Conservation (phyloP, 2,888 invertebrate species). For the Monochamus alternatus region DNA sequence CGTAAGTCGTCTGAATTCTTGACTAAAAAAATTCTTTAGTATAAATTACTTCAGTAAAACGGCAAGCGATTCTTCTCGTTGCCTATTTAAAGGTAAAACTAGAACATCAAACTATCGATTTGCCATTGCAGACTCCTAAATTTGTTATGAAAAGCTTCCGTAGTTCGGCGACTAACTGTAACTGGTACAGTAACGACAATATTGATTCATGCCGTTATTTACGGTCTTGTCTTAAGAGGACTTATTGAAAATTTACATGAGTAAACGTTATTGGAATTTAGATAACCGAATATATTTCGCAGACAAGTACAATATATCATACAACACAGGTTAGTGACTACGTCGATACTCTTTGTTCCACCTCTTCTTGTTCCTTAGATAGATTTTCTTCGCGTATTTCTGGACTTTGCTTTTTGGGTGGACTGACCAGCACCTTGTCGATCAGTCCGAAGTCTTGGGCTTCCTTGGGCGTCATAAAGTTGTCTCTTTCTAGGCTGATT, state of each 20-base stretch:
- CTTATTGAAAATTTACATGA: neutral
- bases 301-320: neutral
- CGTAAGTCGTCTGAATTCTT: too few species aligned
- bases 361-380: neutral
- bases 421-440: conserved; percentile 82
- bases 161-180: conserved; percentile 1
- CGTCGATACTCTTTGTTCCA: neutral
- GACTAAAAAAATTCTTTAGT: too few species aligned
- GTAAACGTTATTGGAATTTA: neutral
- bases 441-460: conserved; percentile 94
- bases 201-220: neutral
- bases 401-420: conserved; percentile 44
- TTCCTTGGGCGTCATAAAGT: conserved; percentile 92
- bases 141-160: conserved; percentile 2
- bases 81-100: neutral
- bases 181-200: conserved; percentile 5
- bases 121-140: conserved; percentile 7
- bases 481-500: conserved; percentile 90
- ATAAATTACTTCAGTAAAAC: neutral
- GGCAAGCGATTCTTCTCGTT: neutral
- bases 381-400: neutral
- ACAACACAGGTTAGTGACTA: neutral
- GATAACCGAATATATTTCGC: too few species aligned
- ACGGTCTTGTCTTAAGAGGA: neutral
- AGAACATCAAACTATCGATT: conserved; percentile 9